These are phyloP conservation scores for Halictus quadricinctus DNA, from an alignment of 2,888 invertebrate species.

Conservation along the genomic window DNA sequence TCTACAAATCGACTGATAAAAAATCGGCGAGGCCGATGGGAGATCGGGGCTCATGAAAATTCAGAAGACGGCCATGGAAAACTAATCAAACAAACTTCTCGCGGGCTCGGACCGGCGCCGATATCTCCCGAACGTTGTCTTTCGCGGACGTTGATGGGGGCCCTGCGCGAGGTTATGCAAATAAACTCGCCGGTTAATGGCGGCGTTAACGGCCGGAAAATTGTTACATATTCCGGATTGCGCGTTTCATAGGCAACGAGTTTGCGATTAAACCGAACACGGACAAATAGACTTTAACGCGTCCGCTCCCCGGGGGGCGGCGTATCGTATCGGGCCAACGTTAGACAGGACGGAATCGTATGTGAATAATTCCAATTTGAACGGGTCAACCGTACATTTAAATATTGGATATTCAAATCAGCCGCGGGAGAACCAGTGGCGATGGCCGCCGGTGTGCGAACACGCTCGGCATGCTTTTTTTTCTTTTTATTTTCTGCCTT, in stretches of 20 bases:
- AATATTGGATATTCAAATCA: constrained; percentile 54
- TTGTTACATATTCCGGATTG: constrained; percentile 25
- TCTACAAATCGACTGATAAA: not conserved
- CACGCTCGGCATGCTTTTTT: constrained; percentile 4
- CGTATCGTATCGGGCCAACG: constrained; percentile 44
- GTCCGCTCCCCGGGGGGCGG: constrained; percentile 8
- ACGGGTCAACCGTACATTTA: constrained; percentile 49
- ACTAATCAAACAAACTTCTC: constrained; percentile 6
- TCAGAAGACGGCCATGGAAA: not conserved
- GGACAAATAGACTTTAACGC: constrained; percentile 49
- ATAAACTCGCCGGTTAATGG: constrained; percentile 19
- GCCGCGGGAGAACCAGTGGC: constrained; percentile 22
- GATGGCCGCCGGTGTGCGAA: not conserved
- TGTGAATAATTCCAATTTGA: constrained; percentile 52
- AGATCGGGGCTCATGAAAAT: constrained; percentile 1
- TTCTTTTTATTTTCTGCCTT: not conserved
- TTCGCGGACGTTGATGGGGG: not conserved
- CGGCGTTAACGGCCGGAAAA: constrained; percentile 19
- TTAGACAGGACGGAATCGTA: constrained; percentile 30
- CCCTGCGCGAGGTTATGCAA: constrained; percentile 1
- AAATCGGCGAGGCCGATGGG: not conserved
- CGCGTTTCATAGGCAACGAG: constrained; percentile 17
- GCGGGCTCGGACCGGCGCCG: not conserved
- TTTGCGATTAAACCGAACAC: constrained; percentile 44
- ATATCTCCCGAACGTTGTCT: not conserved